phyloP scores from a whole-genome alignment of 2,888 invertebrate genomes.

The Eupsilia transversa region DNA sequence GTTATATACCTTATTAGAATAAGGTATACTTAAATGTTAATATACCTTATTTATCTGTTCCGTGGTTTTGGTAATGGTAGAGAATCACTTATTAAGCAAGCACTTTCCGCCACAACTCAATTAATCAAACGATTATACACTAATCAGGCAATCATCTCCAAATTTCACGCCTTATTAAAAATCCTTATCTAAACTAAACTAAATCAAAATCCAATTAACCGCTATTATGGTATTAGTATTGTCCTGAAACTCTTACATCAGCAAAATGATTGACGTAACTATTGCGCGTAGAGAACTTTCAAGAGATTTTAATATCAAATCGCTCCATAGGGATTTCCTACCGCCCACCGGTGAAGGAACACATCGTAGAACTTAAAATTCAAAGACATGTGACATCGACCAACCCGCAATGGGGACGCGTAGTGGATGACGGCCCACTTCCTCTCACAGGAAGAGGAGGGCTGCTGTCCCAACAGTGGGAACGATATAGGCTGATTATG shows the following conservation, averaged over 20 bases:
- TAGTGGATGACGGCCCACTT: neutral
- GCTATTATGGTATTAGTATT: neutral
- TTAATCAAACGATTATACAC: neutral
- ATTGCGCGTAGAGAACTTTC: neutral
- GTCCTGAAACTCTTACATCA: neutral
- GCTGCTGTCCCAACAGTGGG: neutral
- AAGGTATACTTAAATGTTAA: no score
- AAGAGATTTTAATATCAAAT: neutral
- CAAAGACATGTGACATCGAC: no score
- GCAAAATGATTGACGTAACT: neutral
- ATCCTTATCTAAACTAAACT: neutral
- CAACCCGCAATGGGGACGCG: no score
- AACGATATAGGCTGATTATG: neutral
- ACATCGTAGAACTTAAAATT: neutral
- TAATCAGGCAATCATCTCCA: neutral
- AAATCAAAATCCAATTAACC: constrained; percentile 9
- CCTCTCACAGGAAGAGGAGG: neutral
- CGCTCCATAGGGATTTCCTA: neutral
- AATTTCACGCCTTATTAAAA: neutral
- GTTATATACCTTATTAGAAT: no score
- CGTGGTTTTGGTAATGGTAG: no score
- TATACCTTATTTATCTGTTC: no score
- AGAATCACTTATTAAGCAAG: no score
- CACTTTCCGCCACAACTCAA: no score
- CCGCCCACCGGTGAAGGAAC: no score